Conservation (phyloP, 2,113 vertebrate species). For the Plotosus lineatus region DNA sequence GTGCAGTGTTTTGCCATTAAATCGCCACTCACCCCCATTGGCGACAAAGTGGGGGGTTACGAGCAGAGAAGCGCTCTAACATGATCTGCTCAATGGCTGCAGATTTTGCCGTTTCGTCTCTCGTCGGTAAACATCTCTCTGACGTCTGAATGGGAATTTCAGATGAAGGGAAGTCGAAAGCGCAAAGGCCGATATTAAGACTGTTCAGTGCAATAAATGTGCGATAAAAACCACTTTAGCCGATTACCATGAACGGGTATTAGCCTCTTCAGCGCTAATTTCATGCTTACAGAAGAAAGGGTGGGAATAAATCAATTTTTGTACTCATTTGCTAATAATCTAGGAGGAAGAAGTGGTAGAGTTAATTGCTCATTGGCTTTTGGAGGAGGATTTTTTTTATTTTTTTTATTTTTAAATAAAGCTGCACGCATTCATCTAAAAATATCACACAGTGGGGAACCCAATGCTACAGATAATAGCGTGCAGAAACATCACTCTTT, state of each 20-base stretch:
- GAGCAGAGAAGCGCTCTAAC: background rate
- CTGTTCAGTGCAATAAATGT: conserved; percentile 31
- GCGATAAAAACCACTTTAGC: conserved; percentile 47
- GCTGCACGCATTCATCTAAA: conserved; percentile 56
- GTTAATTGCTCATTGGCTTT: conserved; percentile 53
- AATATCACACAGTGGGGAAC: conserved; percentile 41
- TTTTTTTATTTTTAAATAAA: conserved; percentile 41
- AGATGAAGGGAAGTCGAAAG: conserved; percentile 34
- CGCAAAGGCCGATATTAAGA: conserved; percentile 30
- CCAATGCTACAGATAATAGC: conserved; percentile 44
- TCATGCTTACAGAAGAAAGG: conserved; percentile 49
- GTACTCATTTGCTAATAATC: conserved; percentile 45
- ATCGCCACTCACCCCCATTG: background rate
- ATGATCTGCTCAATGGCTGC: background rate
- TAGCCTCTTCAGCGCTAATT: conserved; percentile 52
- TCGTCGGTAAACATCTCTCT: conserved; percentile 19
- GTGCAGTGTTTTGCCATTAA: conserved; percentile 40
- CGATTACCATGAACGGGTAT: conserved; percentile 44
- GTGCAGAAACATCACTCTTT: conserved; percentile 25
- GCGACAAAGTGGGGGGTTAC: background rate
- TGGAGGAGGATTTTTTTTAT: background rate
- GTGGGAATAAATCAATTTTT: conserved; percentile 31
- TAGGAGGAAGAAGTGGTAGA: conserved; percentile 43
- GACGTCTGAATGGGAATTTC: conserved; percentile 24
- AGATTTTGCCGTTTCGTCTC: background rate